phyloP scores from a whole-genome alignment of 2,888 invertebrate species.

The Catonia carolina region DNA sequence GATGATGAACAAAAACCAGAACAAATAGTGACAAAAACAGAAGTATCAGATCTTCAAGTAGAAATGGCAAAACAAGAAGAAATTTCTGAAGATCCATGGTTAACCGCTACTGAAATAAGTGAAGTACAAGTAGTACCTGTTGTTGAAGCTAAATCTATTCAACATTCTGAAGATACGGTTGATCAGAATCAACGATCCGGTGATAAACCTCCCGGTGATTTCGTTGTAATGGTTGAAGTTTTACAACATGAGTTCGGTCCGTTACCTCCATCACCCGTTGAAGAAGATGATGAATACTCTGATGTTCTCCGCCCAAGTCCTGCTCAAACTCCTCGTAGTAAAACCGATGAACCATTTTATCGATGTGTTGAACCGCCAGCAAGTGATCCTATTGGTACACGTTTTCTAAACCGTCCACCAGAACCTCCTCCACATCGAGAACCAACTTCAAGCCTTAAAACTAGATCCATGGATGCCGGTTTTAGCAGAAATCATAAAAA shows the following conservation, averaged over 20 bases:
- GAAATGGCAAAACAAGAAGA: constrained; percentile 22
- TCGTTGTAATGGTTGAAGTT: constrained; percentile 54
- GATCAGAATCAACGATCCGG: constrained; percentile 24
- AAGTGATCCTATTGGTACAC: constrained; percentile 34
- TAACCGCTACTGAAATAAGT: constrained; percentile 33
- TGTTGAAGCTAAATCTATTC: constrained; percentile 23
- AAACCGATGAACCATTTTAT: constrained; percentile 35
- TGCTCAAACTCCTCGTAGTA: constrained; percentile 31
- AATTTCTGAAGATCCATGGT: constrained; percentile 32
- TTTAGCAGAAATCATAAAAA: constrained; percentile 48
- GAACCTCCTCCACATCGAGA: constrained; percentile 42
- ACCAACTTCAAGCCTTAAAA: constrained; percentile 62
- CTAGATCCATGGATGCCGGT: constrained; percentile 78
- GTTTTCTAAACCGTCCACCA: constrained; percentile 44
- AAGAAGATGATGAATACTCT: constrained; percentile 69
- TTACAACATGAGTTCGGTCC: constrained; percentile 64
- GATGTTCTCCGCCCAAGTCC: constrained; percentile 55
- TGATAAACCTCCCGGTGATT: constrained; percentile 38
- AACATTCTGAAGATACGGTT: constrained; percentile 24
- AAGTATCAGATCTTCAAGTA: not conserved
- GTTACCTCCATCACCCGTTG: constrained; percentile 75
- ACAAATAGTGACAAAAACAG: not conserved
- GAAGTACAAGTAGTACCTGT: constrained; percentile 33
- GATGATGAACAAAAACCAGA: constrained; percentile 11
- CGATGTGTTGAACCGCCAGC: constrained; percentile 34